A percentile compares a stretch with the other conserved stretches of the same genome.
These are phyloP conservation scores for Hestina assimilis DNA, from an alignment of 1,140 invertebrate genomes.

Conservation along the genomic window DNA sequence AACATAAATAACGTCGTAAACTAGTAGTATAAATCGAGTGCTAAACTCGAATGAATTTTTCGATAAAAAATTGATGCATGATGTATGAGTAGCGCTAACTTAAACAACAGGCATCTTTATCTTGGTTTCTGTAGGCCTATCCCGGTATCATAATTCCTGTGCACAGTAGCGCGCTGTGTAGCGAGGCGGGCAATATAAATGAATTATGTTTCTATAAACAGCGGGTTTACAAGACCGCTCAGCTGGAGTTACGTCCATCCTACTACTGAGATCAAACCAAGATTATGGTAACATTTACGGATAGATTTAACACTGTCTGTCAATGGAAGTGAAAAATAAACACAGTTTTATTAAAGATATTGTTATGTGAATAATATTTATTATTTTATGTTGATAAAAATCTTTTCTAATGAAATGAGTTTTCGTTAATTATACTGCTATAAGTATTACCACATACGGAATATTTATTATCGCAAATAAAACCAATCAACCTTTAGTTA, in stretches of 20 bases:
- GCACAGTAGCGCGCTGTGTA: slow-evolving; percentile 16
- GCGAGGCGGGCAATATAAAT: slow-evolving; percentile 27
- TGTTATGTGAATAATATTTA: no score
- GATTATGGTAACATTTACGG: slow-evolving; percentile 4
- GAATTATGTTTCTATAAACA: slow-evolving; percentile 33
- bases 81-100: no score
- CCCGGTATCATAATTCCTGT: slow-evolving; percentile 2
- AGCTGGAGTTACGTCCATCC: slow-evolving; percentile 16
- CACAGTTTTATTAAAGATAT: neutral
- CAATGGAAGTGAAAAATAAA: neutral
- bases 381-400: no score
- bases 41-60: no score
- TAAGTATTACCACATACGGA: no score
- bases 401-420: no score
- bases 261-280: slow-evolving; percentile 1
- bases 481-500: neutral
- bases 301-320: neutral
- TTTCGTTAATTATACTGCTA: no score
- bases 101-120: neutral
- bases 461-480: no score
- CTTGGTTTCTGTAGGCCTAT: neutral
- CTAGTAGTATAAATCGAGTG: no score
- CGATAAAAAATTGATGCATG: no score
- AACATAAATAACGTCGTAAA: no score
- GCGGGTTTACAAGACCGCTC: slow-evolving; percentile 25